Conservation (phyloP, 2,797 vertebrate genomes). For the Takifugu rubripes region DNA sequence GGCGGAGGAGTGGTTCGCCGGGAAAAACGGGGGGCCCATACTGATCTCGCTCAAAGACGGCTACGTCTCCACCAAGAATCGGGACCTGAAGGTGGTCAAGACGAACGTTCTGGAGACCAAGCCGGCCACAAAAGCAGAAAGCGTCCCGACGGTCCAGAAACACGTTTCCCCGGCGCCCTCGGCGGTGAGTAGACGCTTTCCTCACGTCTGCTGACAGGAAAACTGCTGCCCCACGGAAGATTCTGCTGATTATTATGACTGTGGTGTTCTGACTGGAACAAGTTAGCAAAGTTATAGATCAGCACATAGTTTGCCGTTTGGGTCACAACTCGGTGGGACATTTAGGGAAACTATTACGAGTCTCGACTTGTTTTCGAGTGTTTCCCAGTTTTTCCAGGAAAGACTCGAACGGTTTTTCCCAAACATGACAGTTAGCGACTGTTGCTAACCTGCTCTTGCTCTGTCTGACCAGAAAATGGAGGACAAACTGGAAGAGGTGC, state of each 20-base stretch:
- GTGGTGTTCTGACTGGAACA: conserved; percentile 27
- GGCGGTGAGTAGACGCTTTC: conserved; percentile 67
- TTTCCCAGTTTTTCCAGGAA: no score
- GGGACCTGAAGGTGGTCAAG: conserved; percentile 94
- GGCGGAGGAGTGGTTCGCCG: conserved; percentile 94
- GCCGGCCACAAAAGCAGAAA: conserved; percentile 82
- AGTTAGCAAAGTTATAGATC: conserved; percentile 42
- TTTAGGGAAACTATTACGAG: conserved; percentile 3
- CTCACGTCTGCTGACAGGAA: no score
- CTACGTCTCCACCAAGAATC: conserved; percentile 90
- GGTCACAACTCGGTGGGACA: conserved; percentile 24
- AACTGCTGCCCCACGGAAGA: neutral
- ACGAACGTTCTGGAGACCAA: conserved; percentile 92
- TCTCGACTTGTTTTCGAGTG: no score
- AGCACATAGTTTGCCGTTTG: conserved; percentile 41
- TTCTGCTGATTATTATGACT: conserved; percentile 34
- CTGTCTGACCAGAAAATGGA: conserved; percentile 83
- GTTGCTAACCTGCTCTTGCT: neutral
- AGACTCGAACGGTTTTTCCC: no score
- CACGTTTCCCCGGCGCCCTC: conserved; percentile 73
- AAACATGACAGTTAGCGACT: no score
- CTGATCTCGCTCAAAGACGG: conserved; percentile 95
- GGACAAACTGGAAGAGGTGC: conserved; percentile 94
- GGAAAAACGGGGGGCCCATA: conserved; percentile 89
- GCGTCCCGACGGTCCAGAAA: conserved; percentile 78